These are phyloP conservation scores for Sebastes schlegelii DNA, from an alignment of 2,113 vertebrate species.

Conservation along the genomic window DNA sequence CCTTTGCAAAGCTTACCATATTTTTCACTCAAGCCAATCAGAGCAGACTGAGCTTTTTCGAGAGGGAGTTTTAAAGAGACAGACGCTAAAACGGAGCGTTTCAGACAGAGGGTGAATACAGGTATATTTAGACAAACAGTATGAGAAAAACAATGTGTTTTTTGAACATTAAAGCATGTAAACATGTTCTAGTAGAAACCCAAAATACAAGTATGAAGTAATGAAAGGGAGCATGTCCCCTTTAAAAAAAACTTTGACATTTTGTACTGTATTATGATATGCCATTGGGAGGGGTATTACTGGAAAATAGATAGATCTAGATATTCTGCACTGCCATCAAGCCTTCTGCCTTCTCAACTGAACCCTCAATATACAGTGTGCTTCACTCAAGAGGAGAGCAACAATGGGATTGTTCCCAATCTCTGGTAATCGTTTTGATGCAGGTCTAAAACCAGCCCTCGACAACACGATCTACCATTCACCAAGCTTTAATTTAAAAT, in stretches of 20 bases:
- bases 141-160: too few relatives aligned
- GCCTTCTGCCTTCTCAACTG: too few relatives aligned
- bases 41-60: too few relatives aligned
- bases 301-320: not conserved
- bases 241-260: not conserved
- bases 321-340: not conserved
- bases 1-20: too few relatives aligned
- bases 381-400: not conserved
- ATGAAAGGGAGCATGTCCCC: not conserved
- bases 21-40: too few relatives aligned
- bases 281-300: not conserved
- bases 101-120: too few relatives aligned
- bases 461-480: not conserved
- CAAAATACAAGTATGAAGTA: not conserved
- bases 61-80: too few relatives aligned
- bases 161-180: not conserved
- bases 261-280: not conserved
- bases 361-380: too few relatives aligned
- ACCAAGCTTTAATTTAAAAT: constrained; percentile 11
- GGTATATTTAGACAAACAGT: too few relatives aligned
- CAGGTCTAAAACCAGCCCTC: constrained; percentile 1
- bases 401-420: not conserved
- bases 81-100: too few relatives aligned
- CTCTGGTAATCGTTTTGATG: not conserved
- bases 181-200: not conserved